phyloP scores from a whole-genome alignment of 2,113 vertebrate species.

The Hemicordylus capensis region DNA sequence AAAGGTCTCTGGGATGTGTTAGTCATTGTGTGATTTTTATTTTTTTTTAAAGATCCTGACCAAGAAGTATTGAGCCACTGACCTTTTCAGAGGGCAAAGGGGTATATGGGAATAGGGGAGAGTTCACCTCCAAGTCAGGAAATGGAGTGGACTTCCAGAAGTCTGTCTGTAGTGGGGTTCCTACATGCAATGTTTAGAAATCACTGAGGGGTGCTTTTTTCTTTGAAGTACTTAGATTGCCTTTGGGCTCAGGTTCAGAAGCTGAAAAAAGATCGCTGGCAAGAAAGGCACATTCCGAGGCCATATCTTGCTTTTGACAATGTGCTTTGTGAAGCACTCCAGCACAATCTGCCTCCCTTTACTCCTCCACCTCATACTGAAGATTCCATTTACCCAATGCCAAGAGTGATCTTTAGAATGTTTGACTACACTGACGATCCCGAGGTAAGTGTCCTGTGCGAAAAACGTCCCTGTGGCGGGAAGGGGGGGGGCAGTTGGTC shows the following conservation, averaged over 20 bases:
- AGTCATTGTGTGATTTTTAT: background rate
- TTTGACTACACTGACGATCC: conserved; percentile 99
- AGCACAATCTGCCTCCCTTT: conserved; percentile 98
- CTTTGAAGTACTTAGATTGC: conserved; percentile 94
- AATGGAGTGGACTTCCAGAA: background rate
- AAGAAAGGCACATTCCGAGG: conserved; percentile 94
- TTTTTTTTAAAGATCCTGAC: background rate
- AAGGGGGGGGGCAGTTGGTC: background rate
- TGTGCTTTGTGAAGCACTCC: conserved; percentile 94
- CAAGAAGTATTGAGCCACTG: background rate
- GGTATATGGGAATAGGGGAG: background rate
- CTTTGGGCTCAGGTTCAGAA: conserved; percentile 99
- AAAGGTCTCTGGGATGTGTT: background rate
- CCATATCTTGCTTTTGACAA: conserved; percentile 98
- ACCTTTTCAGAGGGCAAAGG: background rate
- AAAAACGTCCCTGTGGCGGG: no score
- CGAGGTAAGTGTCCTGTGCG: conserved; percentile 76
- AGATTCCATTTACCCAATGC: conserved; percentile 90
- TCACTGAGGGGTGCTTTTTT: conserved; percentile 2
- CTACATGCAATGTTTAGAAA: background rate
- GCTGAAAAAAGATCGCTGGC: conserved; percentile 96
- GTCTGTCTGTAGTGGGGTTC: no score
- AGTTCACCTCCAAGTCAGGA: background rate
- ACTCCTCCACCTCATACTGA: conserved; percentile 93
- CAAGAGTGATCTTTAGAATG: conserved; percentile 93